Percentiles rank a stretch among this genome's conserved stretches.
Evolutionary conservation across 2,888 invertebrate species (phyloP).

Genomic region (Pammene aurita): DNA sequence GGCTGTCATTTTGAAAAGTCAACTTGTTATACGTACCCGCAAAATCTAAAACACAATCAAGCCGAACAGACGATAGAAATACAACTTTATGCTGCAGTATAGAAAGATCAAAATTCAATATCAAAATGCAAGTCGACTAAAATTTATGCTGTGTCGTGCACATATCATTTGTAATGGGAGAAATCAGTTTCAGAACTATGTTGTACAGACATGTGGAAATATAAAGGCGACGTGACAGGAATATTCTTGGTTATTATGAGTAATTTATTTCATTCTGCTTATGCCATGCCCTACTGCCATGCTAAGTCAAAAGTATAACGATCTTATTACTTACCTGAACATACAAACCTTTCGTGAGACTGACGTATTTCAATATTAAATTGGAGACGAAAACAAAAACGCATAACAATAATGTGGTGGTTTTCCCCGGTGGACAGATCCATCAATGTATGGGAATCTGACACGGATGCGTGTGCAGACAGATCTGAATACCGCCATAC

Average conservation of each 20-base stretch:
- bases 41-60: slow-evolving; percentile 7
- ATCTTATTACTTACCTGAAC: no score
- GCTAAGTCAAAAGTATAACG: no score
- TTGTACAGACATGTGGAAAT: not conserved
- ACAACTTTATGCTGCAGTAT: not conserved
- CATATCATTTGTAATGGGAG: slow-evolving; percentile 12
- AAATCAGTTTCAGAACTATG: slow-evolving; percentile 16
- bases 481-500: no score
- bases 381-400: no score
- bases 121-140: not conserved
- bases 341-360: no score
- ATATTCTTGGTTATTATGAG: not conserved
- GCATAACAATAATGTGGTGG: no score
- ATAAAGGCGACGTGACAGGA: not conserved
- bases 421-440: no score
- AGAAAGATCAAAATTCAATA: not conserved
- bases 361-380: no score
- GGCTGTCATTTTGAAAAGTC: slow-evolving; percentile 36
- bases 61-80: not conserved
- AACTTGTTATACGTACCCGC: slow-evolving; percentile 23
- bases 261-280: not conserved
- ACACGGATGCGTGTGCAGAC: no score
- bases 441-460: no score
- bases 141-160: slow-evolving; percentile 5
- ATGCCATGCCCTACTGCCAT: no score